Evolutionary conservation across 1,140 invertebrate genomes (phyloP), one percentile per base, ranked within the genome.

Genomic region (Diachasmimorpha longicaudata): DNA sequence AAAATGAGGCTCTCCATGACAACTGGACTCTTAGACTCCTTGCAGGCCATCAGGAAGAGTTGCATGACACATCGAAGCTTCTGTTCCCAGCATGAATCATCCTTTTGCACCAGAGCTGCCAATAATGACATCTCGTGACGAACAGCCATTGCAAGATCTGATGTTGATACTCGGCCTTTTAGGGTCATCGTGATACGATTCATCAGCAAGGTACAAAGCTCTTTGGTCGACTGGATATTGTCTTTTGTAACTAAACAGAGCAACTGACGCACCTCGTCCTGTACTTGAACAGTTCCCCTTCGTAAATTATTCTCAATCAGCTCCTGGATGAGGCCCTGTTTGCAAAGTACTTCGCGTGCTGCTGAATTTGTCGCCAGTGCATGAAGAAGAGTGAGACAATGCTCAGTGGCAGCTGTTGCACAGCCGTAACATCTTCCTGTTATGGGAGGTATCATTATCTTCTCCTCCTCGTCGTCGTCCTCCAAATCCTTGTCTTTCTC

Each of bases 71-170:
- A 96, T 48, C 96, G 93, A 0, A 99, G 88, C 83, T 97, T 95
- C 72, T 95, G 93, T 86, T 99, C 97, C 97, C 97, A 99, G 85
- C 97, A 99, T 0, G 94, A 93, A 81, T 99, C 97, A 83, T 98
- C 95, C 79, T 97, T 96, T 79, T 97, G 94, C 0, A 98, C 92
- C 9, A 98, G 91, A 0, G 94, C 94, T 0, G 96, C 95, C 25
- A 99, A 87, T 2, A 99, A 85, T 4, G 96, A 92, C 84, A 99
- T 96, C 88, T 97, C 96, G 85, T 97, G 94, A 48, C 96, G 87
- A 73, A 96, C 91, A 72, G 96, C 91, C 76, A 94, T 90, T 82
- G 95, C 94, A 81, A 96, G 84, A 83, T 96, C 95, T 8, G 93
- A 91, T 0, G 92, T 91, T 0, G 91, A 91, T 0, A 92, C 91